A percentile compares a stretch with the other conserved stretches of the same genome.
These are phyloP conservation scores for Leptodactylus fallax DNA, from an alignment of 2,797 vertebrate genomes.

Conservation along the genomic window DNA sequence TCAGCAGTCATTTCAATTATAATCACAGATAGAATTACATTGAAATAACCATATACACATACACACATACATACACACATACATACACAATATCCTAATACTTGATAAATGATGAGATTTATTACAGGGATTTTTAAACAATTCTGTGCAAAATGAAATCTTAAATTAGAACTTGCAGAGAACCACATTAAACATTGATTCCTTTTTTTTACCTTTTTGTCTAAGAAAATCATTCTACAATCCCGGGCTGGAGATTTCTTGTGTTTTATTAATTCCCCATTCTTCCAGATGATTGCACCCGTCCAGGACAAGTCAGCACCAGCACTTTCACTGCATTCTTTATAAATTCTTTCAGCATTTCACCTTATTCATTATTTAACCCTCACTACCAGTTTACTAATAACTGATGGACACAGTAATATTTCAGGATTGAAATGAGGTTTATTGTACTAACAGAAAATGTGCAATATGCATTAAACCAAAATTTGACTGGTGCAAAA, in stretches of 20 bases:
- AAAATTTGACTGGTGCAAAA: too few relatives aligned
- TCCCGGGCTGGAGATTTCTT: not conserved
- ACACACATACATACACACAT: too few relatives aligned
- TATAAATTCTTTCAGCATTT: conserved; percentile 4
- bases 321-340: not conserved
- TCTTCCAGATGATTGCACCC: conserved; percentile 3
- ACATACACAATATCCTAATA: too few relatives aligned
- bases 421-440: too few relatives aligned
- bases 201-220: not conserved
- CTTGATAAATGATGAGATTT: not conserved
- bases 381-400: not conserved
- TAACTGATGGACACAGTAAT: too few relatives aligned
- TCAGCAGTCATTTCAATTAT: too few relatives aligned
- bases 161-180: not conserved
- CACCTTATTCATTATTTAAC: conserved; percentile 6
- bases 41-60: too few relatives aligned
- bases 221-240: not conserved
- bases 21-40: too few relatives aligned
- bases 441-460: too few relatives aligned
- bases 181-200: conserved; percentile 13
- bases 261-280: conserved; percentile 18
- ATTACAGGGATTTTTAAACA: not conserved
- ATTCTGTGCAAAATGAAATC: not conserved
- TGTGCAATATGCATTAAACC: too few relatives aligned
- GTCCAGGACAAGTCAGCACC: not conserved